phyloP scores from a whole-genome alignment of 2,888 invertebrate genomes.

The Lochmaea crataegi region DNA sequence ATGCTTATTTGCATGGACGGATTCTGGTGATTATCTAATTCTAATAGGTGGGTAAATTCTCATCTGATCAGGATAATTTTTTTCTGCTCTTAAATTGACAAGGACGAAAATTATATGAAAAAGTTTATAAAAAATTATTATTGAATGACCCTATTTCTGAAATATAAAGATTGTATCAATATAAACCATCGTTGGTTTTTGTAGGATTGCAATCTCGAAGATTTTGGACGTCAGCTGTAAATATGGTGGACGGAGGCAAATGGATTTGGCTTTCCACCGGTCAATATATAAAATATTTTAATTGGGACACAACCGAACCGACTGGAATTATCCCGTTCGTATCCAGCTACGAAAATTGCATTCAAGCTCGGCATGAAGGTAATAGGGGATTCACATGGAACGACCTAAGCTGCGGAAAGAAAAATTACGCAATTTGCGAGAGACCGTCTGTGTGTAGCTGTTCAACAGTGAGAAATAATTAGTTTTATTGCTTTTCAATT shows the following conservation, averaged over 20 bases:
- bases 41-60: no score
- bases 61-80: no score
- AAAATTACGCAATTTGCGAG: conserved; percentile 33
- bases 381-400: conserved; percentile 38
- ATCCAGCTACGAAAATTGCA: conserved; percentile 31
- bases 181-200: not conserved
- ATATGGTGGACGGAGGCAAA: conserved; percentile 24
- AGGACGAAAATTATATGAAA: no score
- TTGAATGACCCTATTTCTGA: no score
- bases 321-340: conserved; percentile 32
- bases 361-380: conserved; percentile 34
- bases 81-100: no score
- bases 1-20: no score
- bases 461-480: not conserved
- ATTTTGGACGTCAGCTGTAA: conserved; percentile 38
- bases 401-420: conserved; percentile 28
- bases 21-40: no score
- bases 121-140: no score
- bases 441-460: conserved; percentile 22
- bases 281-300: conserved; percentile 31
- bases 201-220: not conserved
- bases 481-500: not conserved
- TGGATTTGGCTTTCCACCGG: conserved; percentile 37
- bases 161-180: no score
- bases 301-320: conserved; percentile 35